Evolutionary conservation across 2,797 vertebrate species (phyloP).

Genomic region (Sorex maritimensis): DNA sequence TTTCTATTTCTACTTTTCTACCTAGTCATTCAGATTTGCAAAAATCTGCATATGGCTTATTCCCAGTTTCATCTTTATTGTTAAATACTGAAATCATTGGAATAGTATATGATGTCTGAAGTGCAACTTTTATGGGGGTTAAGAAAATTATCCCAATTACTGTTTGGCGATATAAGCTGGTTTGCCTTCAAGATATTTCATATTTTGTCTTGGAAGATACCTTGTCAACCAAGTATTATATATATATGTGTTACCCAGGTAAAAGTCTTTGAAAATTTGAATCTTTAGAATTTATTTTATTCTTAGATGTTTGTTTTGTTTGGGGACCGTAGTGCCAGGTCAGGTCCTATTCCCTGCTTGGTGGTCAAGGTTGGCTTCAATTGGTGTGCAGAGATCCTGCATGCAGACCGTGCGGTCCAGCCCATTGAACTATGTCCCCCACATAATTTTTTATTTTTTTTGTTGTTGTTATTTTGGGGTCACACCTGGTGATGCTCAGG

Average conservation of each 20-base stretch:
- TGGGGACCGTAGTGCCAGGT: too few relatives aligned
- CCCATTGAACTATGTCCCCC: too few relatives aligned
- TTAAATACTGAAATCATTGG: background rate
- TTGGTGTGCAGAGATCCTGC: too few relatives aligned
- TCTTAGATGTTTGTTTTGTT: too few relatives aligned
- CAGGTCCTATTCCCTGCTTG: too few relatives aligned
- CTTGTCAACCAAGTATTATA: background rate
- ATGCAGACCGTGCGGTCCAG: too few relatives aligned
- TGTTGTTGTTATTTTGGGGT: too few relatives aligned
- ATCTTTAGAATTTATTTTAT: conserved; percentile 54
- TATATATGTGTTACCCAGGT: background rate
- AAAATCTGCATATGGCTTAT: conserved; percentile 39
- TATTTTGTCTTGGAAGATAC: conserved; percentile 36
- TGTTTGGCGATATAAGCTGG: background rate
- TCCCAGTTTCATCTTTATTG: background rate
- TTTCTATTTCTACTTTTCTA: conserved; percentile 27
- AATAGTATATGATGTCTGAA: conserved; percentile 2
- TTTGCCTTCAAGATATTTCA: conserved; percentile 28
- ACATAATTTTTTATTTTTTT: too few relatives aligned
- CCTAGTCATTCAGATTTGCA: conserved; percentile 11
- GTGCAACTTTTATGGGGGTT: conserved; percentile 42
- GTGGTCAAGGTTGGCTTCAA: too few relatives aligned
- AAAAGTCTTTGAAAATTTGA: conserved; percentile 51
- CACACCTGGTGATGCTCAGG: too few relatives aligned
- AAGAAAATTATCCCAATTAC: conserved; percentile 43